Evolutionary conservation across 2,888 invertebrate species (phyloP).

Genomic region (Polyommatus icarus): DNA sequence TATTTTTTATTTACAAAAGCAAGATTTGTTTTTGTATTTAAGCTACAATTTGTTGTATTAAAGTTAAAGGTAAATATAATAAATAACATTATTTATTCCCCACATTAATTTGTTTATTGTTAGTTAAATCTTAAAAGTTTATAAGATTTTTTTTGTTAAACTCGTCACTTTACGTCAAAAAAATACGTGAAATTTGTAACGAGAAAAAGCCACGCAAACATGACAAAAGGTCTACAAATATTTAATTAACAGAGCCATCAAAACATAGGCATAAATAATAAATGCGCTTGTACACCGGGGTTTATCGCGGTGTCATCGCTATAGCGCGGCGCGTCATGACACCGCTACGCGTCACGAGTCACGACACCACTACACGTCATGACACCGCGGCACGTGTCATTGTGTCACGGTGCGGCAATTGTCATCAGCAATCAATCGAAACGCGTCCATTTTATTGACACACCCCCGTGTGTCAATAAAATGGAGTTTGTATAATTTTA

Average conservation of each 20-base stretch:
- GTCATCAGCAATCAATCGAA: conserved; percentile 44
- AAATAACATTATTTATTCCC: no score
- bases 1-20: no score
- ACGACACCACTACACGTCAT: not conserved
- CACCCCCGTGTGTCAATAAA: no score
- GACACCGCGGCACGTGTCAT: not conserved
- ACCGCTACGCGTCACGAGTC: not conserved
- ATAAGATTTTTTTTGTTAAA: not conserved
- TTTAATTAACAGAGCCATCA: not conserved
- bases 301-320: conserved; percentile 1
- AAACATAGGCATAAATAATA: not conserved
- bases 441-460: conserved; percentile 24
- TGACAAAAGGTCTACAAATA: conserved; percentile 3
- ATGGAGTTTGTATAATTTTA: conserved; percentile 25
- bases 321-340: not conserved
- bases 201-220: not conserved
- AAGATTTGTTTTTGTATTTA: no score
- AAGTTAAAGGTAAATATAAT: no score
- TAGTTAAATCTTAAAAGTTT: not conserved
- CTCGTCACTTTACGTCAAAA: not conserved
- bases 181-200: not conserved
- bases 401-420: conserved; percentile 28
- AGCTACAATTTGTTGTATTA: no score
- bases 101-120: no score
- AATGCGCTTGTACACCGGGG: conserved; percentile 2